These are phyloP conservation scores for Sebastes schlegelii DNA, from an alignment of 2,113 vertebrate species.

Conservation along the genomic window DNA sequence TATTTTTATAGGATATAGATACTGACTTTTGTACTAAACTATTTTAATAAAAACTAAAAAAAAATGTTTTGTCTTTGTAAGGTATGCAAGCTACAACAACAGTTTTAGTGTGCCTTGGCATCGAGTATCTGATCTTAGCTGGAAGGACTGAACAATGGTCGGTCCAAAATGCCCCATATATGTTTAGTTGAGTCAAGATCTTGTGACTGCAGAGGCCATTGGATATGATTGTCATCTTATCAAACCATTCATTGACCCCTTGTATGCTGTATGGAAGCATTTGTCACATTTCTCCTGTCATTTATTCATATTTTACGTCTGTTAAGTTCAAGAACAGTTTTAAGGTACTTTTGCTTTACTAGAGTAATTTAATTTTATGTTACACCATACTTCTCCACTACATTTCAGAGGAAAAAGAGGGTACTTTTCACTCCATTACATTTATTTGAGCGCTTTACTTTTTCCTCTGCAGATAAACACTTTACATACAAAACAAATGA, in stretches of 20 bases:
- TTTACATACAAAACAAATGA: neutral
- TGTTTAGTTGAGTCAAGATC: neutral
- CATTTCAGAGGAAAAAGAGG: neutral
- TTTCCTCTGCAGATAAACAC: neutral
- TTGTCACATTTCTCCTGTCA: neutral
- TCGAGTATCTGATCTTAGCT: neutral
- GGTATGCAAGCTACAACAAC: neutral
- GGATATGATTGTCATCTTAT: neutral
- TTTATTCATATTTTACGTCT: neutral
- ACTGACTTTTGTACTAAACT: constrained; percentile 53
- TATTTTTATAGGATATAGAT: constrained; percentile 36
- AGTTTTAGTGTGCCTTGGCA: neutral
- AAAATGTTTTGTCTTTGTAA: neutral
- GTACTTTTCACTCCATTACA: neutral
- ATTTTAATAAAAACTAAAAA: constrained; percentile 36
- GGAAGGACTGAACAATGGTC: too few species aligned
- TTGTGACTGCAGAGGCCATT: neutral
- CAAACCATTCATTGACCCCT: neutral
- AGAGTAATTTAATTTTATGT: neutral
- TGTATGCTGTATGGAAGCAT: neutral
- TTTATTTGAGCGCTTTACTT: neutral
- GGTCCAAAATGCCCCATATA: neutral
- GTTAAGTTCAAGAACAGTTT: neutral
- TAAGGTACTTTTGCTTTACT: neutral
- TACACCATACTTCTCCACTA: neutral